A percentile compares a stretch with the other conserved stretches of the same genome.
phyloP scores from a whole-genome alignment of 2,888 invertebrate species.

The Dilophus febrilis region DNA sequence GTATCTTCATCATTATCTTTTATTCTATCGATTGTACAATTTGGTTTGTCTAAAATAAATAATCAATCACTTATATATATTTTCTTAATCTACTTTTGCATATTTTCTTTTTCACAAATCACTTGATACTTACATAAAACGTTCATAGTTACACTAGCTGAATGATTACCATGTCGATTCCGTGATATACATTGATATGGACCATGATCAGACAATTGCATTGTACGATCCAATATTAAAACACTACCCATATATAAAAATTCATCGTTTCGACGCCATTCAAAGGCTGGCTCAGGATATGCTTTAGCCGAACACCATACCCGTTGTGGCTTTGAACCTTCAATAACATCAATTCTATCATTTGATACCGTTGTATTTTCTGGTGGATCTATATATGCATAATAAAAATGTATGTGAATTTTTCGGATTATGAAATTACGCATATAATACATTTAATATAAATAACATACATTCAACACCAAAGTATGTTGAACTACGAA shows the following conservation, averaged over 20 bases:
- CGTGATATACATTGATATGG: constrained; percentile 61
- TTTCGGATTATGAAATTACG: not conserved
- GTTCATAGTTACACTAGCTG: constrained; percentile 51
- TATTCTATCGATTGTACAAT: constrained; percentile 59
- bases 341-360: constrained; percentile 29
- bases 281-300: constrained; percentile 26
- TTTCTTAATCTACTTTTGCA: not conserved
- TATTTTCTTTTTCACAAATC: not conserved
- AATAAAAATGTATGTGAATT: not conserved
- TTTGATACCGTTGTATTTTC: constrained; percentile 61
- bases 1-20: constrained; percentile 58
- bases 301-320: constrained; percentile 36
- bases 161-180: constrained; percentile 62
- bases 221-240: constrained; percentile 45
- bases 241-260: constrained; percentile 33
- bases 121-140: constrained; percentile 60
- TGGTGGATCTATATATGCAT: constrained; percentile 46
- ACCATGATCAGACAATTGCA: constrained; percentile 54
- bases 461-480: constrained; percentile 71
- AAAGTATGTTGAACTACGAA: constrained; percentile 68
- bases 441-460: constrained; percentile 4
- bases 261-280: constrained; percentile 29
- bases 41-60: constrained; percentile 61
- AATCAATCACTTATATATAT: no score
- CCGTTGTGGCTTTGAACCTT: constrained; percentile 33